Conservation (phyloP, 2,797 vertebrate genomes). For the Sciaenops ocellatus region DNA sequence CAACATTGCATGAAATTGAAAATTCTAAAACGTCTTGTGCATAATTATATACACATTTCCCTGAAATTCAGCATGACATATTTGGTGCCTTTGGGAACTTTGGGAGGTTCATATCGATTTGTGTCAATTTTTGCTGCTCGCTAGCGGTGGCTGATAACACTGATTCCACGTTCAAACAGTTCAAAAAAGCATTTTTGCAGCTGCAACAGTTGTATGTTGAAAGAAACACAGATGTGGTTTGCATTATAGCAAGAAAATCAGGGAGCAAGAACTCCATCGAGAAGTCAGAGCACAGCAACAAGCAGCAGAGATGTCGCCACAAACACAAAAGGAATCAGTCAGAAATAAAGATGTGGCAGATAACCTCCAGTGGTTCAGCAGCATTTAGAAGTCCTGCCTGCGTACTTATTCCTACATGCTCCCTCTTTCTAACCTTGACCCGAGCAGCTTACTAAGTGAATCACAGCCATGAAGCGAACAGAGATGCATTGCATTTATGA, state of each 20-base stretch:
- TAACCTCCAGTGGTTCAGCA: slow-evolving; percentile 15
- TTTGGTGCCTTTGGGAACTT: not conserved
- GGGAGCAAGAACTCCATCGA: not conserved
- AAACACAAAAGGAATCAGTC: slow-evolving; percentile 23
- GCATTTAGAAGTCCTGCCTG: not conserved
- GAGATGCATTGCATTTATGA: slow-evolving; percentile 52
- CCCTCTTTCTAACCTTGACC: slow-evolving; percentile 41
- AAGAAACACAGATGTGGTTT: not conserved
- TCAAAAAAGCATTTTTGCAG: not conserved
- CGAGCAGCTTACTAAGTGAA: slow-evolving; percentile 42
- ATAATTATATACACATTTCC: not conserved
- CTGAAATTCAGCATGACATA: not conserved
- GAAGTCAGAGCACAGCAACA: slow-evolving; percentile 7
- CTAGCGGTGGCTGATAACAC: not conserved
- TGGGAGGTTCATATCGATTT: not conserved
- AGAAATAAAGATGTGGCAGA: slow-evolving; percentile 1
- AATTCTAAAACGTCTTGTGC: not conserved
- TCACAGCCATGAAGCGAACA: slow-evolving; percentile 43
- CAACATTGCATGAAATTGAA: not conserved
- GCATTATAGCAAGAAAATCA: not conserved
- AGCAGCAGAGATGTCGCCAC: not conserved
- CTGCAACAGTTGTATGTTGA: not conserved
- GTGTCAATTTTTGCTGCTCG: not conserved
- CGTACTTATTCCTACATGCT: not conserved
- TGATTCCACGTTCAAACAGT: not conserved